phyloP scores from a whole-genome alignment of 2,113 vertebrate species.

The chimpanzee (Pan troglodytes) region NHGRI_mPanTro3-v2.1_pri NC_072413.2:31042501-31043000 shows the following conservation, averaged over 20 bases:
- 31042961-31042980: neutral
- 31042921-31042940: neutral
- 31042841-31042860: neutral
- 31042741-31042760: neutral
- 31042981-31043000: neutral
- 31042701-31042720: neutral
- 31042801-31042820: neutral
- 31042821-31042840: slow-evolving; percentile 10
- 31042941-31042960: neutral
- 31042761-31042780: neutral
- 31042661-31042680: neutral
- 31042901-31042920: neutral
- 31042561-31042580: neutral
- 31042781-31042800: neutral
- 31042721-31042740: neutral
- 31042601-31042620: neutral
- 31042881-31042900: neutral
- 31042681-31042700: neutral
- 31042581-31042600: neutral
- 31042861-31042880: neutral
- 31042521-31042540: neutral
- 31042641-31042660: neutral
- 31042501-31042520: neutral
- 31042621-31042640: neutral
- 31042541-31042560: neutral